A percentile compares a stretch with the other conserved stretches of the same genome.
These are phyloP conservation scores for Aselliscus stoliczkanus DNA, from an alignment of 2,797 vertebrate species.

Conservation along the genomic window DNA sequence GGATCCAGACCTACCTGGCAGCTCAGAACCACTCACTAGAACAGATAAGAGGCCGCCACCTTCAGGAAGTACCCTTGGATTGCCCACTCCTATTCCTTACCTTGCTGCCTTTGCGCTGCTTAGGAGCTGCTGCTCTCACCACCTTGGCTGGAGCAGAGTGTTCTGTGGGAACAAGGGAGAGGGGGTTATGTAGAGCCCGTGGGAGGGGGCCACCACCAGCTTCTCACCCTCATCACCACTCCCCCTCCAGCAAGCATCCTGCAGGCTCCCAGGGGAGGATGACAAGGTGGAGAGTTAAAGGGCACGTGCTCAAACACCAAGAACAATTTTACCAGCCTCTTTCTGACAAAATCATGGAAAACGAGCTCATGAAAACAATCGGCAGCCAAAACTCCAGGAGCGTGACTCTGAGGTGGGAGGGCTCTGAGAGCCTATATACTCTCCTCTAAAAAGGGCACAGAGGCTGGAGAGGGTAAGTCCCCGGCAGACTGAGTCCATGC, in stretches of 20 bases:
- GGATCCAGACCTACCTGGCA: neutral
- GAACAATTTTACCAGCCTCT: neutral
- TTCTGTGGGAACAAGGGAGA: constrained; percentile 82
- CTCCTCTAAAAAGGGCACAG: neutral
- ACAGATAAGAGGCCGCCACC: neutral
- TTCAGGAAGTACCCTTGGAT: neutral
- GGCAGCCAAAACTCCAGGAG: neutral
- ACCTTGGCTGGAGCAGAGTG: constrained; percentile 91
- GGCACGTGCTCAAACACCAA: neutral
- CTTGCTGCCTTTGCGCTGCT: constrained; percentile 93
- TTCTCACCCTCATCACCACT: neutral
- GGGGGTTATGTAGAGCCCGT: neutral
- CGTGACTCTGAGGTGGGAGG: neutral
- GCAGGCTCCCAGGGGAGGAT: neutral
- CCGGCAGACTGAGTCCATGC: neutral
- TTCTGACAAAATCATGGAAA: neutral
- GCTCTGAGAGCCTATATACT: neutral
- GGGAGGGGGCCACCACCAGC: neutral
- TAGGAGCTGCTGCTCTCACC: constrained; percentile 92
- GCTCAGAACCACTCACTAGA: neutral
- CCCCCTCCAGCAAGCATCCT: neutral
- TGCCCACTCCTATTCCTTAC: constrained; percentile 77
- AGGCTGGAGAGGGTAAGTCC: neutral
- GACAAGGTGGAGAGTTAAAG: neutral
- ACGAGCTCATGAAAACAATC: neutral